These are phyloP conservation scores for Poecilia latipinna DNA, from an alignment of 2,113 vertebrate genomes.

Conservation along the genomic window DNA sequence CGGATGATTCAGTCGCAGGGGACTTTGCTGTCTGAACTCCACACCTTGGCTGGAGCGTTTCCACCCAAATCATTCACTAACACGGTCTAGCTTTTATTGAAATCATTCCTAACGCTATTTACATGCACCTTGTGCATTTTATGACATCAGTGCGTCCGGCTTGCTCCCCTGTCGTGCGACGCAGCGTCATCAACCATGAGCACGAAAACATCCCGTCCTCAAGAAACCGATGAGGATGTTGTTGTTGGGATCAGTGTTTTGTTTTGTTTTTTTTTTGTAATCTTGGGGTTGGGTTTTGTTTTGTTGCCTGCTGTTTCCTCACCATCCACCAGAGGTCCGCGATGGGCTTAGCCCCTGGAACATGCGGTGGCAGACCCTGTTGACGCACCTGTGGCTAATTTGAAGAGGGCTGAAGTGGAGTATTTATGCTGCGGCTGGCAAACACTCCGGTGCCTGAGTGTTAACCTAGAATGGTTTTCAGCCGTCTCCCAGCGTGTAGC, in stretches of 20 bases:
- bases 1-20: constrained; percentile 52
- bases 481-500: too few species aligned
- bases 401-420: too few species aligned
- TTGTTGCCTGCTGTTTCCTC: too few species aligned
- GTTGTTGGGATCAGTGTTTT: neutral
- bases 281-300: too few species aligned
- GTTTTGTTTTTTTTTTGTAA: too few species aligned
- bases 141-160: neutral
- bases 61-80: constrained; percentile 3
- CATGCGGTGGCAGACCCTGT: too few species aligned
- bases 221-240: constrained; percentile 66
- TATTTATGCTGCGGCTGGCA: too few species aligned
- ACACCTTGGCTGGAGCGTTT: constrained; percentile 33
- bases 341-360: too few species aligned
- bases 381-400: too few species aligned
- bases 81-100: constrained; percentile 2
- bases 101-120: constrained; percentile 15
- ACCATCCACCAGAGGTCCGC: too few species aligned
- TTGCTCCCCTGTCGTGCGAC: constrained; percentile 37
- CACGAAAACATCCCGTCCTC: constrained; percentile 65
- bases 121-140: neutral
- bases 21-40: constrained; percentile 56
- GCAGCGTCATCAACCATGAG: constrained; percentile 41
- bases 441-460: too few species aligned
- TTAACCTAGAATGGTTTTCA: too few species aligned